phyloP scores from a whole-genome alignment of 2,113 vertebrate genomes.

The Sebastes fasciatus region DNA sequence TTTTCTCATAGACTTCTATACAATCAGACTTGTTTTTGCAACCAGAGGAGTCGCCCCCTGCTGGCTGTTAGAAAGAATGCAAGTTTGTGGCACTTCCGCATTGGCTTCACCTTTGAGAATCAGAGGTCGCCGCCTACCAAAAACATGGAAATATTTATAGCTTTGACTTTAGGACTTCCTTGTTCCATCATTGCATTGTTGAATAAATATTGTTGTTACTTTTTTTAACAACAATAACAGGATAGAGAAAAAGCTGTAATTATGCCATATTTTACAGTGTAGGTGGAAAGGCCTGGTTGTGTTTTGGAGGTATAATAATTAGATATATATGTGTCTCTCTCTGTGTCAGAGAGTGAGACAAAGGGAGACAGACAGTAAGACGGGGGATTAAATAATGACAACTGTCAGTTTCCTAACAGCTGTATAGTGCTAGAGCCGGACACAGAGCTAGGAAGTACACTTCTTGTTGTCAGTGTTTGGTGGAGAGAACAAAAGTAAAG shows the following conservation, averaged over 20 bases:
- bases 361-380: conserved; percentile 36
- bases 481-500: background rate
- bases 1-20: no score
- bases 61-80: no score
- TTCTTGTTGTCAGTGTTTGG: background rate
- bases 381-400: conserved; percentile 55
- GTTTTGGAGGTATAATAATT: conserved; percentile 22
- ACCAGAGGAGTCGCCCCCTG: no score
- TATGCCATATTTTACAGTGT: background rate
- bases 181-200: background rate
- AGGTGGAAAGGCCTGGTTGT: background rate
- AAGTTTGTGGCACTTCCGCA: no score
- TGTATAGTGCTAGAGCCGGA: conserved; percentile 24
- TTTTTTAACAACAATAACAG: background rate
- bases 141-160: background rate
- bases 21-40: no score
- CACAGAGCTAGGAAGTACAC: background rate
- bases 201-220: background rate
- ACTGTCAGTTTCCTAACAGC: conserved; percentile 73
- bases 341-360: conserved; percentile 25
- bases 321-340: background rate
- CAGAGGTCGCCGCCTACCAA: no score
- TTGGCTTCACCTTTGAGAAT: no score
- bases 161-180: background rate
- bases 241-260: background rate